Percentiles rank a stretch among this genome's conserved stretches.
These are phyloP conservation scores for Ormia ochracea DNA, from an alignment of 2,888 invertebrate species.

Conservation along the genomic window DNA sequence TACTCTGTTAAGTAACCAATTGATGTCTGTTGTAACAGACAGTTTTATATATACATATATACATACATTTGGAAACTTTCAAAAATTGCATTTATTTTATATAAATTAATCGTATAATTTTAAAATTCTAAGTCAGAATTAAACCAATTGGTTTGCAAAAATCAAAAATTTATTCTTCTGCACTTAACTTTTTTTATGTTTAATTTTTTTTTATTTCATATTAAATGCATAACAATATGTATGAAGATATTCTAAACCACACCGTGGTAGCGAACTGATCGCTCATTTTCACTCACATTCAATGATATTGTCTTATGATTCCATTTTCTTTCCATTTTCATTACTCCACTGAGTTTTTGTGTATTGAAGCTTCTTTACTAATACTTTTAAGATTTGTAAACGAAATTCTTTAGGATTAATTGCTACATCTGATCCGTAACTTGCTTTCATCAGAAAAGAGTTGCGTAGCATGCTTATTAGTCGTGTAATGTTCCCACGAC, in stretches of 20 bases:
- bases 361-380: constrained; percentile 23
- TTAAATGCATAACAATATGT: too few species aligned
- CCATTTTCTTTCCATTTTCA: neutral
- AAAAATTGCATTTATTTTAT: too few species aligned
- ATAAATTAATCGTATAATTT: too few species aligned
- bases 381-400: constrained; percentile 47
- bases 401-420: constrained; percentile 54
- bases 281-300: constrained; percentile 26
- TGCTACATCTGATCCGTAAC: constrained; percentile 34
- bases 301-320: constrained; percentile 14
- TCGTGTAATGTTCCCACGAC: constrained; percentile 38
- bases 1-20: too few species aligned
- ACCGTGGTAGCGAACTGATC: constrained; percentile 10
- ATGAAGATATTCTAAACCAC: neutral
- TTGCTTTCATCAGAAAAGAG: constrained; percentile 43
- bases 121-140: too few species aligned
- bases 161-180: too few species aligned
- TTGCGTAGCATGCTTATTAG: constrained; percentile 34
- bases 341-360: neutral
- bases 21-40: neutral
- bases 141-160: too few species aligned
- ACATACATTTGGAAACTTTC: too few species aligned
- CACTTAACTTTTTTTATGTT: too few species aligned
- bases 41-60: too few species aligned
- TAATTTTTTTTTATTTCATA: too few species aligned